Percentiles rank a stretch among this genome's conserved stretches.
phyloP scores from a whole-genome alignment of 2,113 vertebrate species.

The Tetraodon nigroviridis region DNA sequence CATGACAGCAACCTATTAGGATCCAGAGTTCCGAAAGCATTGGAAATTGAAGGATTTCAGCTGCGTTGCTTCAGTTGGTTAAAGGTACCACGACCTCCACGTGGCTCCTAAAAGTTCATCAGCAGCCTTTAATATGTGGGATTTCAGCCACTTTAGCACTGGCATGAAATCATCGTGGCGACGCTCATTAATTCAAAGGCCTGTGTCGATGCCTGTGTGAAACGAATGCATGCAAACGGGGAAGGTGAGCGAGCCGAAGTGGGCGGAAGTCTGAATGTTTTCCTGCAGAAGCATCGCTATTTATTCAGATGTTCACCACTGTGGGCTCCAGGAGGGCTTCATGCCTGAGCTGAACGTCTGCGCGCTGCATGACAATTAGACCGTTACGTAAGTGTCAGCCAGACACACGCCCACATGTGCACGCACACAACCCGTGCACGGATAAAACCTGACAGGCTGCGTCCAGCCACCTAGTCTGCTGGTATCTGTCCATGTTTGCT shows the following conservation, averaged over 20 bases:
- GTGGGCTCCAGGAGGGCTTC: conserved; percentile 43
- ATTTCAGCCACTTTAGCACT: not conserved
- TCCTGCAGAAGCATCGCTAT: conserved; percentile 31
- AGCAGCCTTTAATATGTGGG: not conserved
- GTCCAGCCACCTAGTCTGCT: not conserved
- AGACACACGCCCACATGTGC: conserved; percentile 2
- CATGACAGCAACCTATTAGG: conserved; percentile 30
- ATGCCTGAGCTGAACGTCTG: conserved; percentile 54
- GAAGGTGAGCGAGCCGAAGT: conserved; percentile 7
- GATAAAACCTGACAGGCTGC: too few relatives aligned
- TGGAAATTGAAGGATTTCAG: conserved; percentile 22
- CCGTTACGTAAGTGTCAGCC: conserved; percentile 56
- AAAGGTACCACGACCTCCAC: not conserved
- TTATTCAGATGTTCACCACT: conserved; percentile 56
- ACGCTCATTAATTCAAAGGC: conserved; percentile 41
- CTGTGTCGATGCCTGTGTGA: not conserved
- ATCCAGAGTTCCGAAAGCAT: conserved; percentile 16
- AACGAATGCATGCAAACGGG: conserved; percentile 17
- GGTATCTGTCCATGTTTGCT: conserved; percentile 18
- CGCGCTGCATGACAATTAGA: conserved; percentile 64
- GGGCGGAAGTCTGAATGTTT: conserved; percentile 44
- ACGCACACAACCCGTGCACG: not conserved
- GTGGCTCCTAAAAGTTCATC: not conserved
- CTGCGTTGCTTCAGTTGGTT: conserved; percentile 27
- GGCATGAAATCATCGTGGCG: too few relatives aligned